Conservation (phyloP, 1,140 invertebrate species). For the Aplysia californica region DNA sequence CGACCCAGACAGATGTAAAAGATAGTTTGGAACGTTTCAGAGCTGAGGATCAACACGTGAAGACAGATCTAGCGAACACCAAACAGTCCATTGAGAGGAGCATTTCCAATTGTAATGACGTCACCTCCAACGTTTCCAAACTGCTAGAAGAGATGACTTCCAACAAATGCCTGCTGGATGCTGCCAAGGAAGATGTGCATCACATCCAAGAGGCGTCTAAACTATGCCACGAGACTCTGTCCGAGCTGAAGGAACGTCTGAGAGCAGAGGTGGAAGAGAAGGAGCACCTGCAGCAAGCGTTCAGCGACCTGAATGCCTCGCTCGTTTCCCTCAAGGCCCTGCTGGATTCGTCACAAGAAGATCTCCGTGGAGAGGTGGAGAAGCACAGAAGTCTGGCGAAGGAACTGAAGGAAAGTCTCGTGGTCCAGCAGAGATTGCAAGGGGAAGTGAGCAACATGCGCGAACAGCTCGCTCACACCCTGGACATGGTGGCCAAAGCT, state of each 20-base stretch:
- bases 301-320: constrained; percentile 21
- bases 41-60: background rate
- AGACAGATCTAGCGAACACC: constrained; percentile 21
- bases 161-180: background rate
- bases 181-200: background rate
- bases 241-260: background rate
- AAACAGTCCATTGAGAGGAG: constrained; percentile 25
- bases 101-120: background rate
- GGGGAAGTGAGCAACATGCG: background rate
- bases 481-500: background rate
- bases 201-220: background rate
- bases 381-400: background rate
- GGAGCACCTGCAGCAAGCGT: constrained; percentile 24
- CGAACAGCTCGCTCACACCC: background rate
- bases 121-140: background rate
- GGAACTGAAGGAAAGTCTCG: constrained; percentile 15
- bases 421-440: background rate
- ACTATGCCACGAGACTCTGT: background rate
- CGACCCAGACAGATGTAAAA: background rate
- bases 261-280: constrained; percentile 15
- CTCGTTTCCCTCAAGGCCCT: background rate
- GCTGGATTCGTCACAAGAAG: constrained; percentile 13
- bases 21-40: background rate
- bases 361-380: constrained; percentile 22
- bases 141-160: background rate